phyloP scores from a whole-genome alignment of 2,888 invertebrate species.

The Hypsopygia costalis region DNA sequence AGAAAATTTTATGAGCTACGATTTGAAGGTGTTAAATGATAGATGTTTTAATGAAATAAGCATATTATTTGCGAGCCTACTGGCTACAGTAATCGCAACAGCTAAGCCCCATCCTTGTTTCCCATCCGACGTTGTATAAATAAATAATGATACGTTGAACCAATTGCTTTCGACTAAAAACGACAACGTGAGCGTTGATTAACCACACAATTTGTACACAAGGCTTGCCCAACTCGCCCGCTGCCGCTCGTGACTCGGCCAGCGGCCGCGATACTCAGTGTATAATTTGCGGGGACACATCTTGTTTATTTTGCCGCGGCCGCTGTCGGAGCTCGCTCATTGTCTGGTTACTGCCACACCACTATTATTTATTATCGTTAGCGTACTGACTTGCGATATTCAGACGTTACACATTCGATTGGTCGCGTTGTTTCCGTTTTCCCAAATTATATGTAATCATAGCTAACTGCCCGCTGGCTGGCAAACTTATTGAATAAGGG shows the following conservation, averaged over 20 bases:
- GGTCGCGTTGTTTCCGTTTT: neutral
- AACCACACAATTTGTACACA: too few species aligned
- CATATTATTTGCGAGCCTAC: too few species aligned
- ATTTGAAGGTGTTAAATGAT: too few species aligned
- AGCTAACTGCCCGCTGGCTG: neutral
- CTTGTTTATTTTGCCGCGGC: neutral
- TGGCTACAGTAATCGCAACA: too few species aligned
- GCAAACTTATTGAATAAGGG: neutral
- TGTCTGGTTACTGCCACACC: neutral
- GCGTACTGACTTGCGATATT: neutral
- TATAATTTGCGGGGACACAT: neutral
- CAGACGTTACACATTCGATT: neutral
- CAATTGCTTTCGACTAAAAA: too few species aligned
- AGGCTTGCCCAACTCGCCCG: neutral
- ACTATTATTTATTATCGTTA: neutral
- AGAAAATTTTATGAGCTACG: too few species aligned
- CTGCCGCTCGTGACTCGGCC: neutral
- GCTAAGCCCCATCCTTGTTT: too few species aligned
- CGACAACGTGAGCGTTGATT: too few species aligned
- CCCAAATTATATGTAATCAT: neutral
- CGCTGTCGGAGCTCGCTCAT: neutral
- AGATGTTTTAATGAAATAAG: too few species aligned
- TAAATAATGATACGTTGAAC: too few species aligned
- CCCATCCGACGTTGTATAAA: too few species aligned
- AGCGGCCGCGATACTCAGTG: conserved; percentile 2